Conservation (phyloP, 2,888 invertebrate species). For the Andrena praecox region DNA sequence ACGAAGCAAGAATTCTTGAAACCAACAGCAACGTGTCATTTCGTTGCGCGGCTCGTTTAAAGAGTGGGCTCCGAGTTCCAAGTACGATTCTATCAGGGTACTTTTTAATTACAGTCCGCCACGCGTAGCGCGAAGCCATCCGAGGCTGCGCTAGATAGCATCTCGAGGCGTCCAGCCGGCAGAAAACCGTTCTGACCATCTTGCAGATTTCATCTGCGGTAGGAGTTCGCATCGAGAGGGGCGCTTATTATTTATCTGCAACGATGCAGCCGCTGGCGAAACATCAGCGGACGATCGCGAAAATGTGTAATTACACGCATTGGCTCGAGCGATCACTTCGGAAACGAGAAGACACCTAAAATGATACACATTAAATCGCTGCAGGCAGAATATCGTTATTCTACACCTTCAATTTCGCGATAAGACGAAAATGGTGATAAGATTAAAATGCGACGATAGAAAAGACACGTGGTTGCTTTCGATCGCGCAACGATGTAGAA, state of each 20-base stretch:
- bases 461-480: no score
- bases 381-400: no score
- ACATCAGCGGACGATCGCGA: constrained; percentile 35
- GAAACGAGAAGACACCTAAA: constrained; percentile 21
- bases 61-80: constrained; percentile 22
- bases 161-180: constrained; percentile 29
- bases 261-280: constrained; percentile 24
- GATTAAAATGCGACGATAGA: no score
- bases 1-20: constrained; percentile 30
- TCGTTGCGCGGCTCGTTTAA: neutral
- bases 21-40: constrained; percentile 24
- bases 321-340: constrained; percentile 5
- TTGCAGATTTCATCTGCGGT: constrained; percentile 33
- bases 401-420: no score
- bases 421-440: no score
- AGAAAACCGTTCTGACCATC: constrained; percentile 33
- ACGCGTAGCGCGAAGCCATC: constrained; percentile 30
- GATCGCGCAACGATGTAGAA: no score
- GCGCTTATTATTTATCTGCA: constrained; percentile 35
- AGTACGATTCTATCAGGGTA: constrained; percentile 37
- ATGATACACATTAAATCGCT: constrained; percentile 28
- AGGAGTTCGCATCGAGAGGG: constrained; percentile 19
- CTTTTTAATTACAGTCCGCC: constrained; percentile 54
- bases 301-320: constrained; percentile 33
- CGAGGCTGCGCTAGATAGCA: constrained; percentile 39